Conservation (phyloP, 2,888 invertebrate genomes). For the Mythimna pallens region DNA sequence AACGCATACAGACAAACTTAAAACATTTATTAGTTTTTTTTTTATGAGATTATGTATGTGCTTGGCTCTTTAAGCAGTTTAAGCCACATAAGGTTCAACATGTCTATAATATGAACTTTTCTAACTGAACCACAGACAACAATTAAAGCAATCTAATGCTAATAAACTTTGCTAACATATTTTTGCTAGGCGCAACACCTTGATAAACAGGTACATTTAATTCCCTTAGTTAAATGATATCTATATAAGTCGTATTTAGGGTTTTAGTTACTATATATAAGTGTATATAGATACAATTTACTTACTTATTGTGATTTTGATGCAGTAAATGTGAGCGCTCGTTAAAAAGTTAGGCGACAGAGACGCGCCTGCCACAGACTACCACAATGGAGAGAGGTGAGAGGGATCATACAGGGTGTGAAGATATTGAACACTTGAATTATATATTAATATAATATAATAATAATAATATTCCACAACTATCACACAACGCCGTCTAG, state of each 20-base stretch:
- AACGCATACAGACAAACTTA: no score
- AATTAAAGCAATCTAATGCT: slow-evolving; percentile 7
- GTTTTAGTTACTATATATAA: background rate
- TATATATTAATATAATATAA: no score
- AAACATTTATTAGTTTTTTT: no score
- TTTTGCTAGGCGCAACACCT: slow-evolving; percentile 34
- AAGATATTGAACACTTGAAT: background rate
- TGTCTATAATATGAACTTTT: no score
- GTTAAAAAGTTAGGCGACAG: slow-evolving; percentile 80
- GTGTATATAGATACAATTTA: slow-evolving; percentile 20
- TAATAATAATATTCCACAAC: no score
- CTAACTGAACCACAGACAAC: background rate
- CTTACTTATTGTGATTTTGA: slow-evolving; percentile 63
- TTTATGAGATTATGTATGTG: no score
- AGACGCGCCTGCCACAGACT: slow-evolving; percentile 69
- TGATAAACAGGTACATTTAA: no score
- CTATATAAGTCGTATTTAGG: background rate
- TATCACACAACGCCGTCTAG: no score
- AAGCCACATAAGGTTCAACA: no score
- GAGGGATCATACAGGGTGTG: slow-evolving; percentile 46
- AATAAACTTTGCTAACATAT: slow-evolving; percentile 36
- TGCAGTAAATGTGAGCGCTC: slow-evolving; percentile 74
- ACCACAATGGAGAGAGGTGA: slow-evolving; percentile 76
- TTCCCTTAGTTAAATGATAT: background rate
- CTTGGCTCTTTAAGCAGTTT: no score